Base-by-base conservation (phyloP, 1,140 invertebrate species). In the Chrysoperla carnea region DNA sequence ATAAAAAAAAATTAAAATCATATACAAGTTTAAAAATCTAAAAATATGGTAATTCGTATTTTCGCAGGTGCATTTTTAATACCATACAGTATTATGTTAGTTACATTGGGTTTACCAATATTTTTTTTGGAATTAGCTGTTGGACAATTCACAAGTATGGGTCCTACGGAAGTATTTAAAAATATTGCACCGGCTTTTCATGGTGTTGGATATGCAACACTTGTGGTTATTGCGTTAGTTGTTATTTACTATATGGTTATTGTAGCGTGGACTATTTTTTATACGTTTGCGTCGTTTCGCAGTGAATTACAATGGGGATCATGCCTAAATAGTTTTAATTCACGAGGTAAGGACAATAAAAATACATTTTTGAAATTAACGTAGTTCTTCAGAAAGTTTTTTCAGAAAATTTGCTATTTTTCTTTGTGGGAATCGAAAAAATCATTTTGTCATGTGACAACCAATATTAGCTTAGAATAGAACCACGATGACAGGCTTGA, bases 201-300 rank as follows among this genome's bases (percentile, higher is more conserved):
- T 45, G 76, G 75, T 1, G 55, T 81, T 1, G 80, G 79, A 7
- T 73, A 78, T 41, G 78, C 73, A 40, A 76, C 73, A 6, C 58
- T 81, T 11, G 70, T 87, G 8, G 81, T 89, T 41, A 85, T 88
- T 0, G 71, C 70, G 17, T 69, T 84, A 50, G 71, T 89, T 23
- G 82, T 81, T 37, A 73, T 84, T 6, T 89, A 88, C 54, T 89
- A 86, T 57, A 85, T 84, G 68, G 71, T 88, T 6, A 81, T 89
- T 37, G 73, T 87, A 0, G 70, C 80, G 0, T 88, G 83, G 83
- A 76, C 76, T 0, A 51, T 84, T 23, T 82, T 79, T 54, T 88
- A 86, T 52, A 72, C 81, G 0, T 73, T 81, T 42, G 67, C 73
- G 8, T 84, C 82, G 1, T 76, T 87, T 49, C 67, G 61, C 9